Conservation (phyloP, 2,888 invertebrate genomes). For the Polymixis flavicincta region DNA sequence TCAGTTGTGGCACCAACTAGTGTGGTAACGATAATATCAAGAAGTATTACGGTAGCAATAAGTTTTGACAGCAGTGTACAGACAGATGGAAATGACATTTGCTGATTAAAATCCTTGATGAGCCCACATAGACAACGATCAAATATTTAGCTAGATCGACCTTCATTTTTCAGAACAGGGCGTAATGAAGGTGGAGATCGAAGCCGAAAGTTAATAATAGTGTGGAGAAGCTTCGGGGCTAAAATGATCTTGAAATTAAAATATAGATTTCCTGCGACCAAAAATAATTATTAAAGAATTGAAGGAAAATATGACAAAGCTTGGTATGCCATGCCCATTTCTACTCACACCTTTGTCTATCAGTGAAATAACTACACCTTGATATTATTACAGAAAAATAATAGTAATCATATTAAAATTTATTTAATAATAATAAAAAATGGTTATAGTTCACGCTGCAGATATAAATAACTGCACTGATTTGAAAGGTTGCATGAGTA, state of each 20-base stretch:
- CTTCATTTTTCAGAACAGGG: conserved; percentile 26
- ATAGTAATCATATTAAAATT: not conserved
- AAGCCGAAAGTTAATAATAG: conserved; percentile 13
- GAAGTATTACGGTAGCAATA: not conserved
- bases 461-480: conserved; percentile 4
- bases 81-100: conserved; percentile 33
- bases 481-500: conserved; percentile 27
- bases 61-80: not conserved
- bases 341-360: not conserved
- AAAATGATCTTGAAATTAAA: not conserved
- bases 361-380: not conserved
- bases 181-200: conserved; percentile 13
- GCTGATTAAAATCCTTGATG: conserved; percentile 39
- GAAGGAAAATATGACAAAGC: not conserved
- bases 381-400: not conserved
- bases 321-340: not conserved
- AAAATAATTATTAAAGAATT: not conserved
- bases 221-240: not conserved
- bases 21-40: not conserved
- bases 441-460: conserved; percentile 13
- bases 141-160: conserved; percentile 27
- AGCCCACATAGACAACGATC: conserved; percentile 38
- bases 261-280: not conserved
- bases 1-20: not conserved
- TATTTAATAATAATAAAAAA: not conserved